A percentile compares a stretch with the other conserved stretches of the same genome.
Conservation (phyloP, 2,888 invertebrate genomes). For the Cephus nigrinus region DNA sequence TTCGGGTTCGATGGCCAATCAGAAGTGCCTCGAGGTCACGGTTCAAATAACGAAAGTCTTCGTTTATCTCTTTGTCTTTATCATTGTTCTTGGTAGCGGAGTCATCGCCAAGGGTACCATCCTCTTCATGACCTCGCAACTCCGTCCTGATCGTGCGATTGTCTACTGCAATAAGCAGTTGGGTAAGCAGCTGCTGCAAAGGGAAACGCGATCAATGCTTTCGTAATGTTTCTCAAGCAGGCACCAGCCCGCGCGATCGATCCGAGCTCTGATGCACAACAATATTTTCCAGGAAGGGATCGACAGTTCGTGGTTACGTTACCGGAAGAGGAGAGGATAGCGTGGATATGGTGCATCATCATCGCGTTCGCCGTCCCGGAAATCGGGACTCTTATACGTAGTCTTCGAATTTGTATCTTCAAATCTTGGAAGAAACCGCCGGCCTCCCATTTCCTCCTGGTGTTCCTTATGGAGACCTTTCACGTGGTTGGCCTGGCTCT, state of each 20-base stretch:
- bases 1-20: constrained; percentile 89
- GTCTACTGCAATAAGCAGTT: constrained; percentile 87
- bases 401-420: constrained; percentile 89
- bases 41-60: constrained; percentile 86
- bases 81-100: constrained; percentile 85
- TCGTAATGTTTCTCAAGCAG: not conserved
- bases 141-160: constrained; percentile 80
- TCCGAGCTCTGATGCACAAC: not conserved
- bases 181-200: constrained; percentile 69
- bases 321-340: constrained; percentile 87
- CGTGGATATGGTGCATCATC: constrained; percentile 93
- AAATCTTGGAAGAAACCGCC: constrained; percentile 85
- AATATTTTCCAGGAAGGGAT: constrained; percentile 78
- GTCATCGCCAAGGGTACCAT: constrained; percentile 90
- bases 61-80: constrained; percentile 87
- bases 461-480: constrained; percentile 87
- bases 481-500: constrained; percentile 89
- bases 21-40: constrained; percentile 86
- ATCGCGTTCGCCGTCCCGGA: constrained; percentile 91
- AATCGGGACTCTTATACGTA: constrained; percentile 85
- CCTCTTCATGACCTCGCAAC: constrained; percentile 92
- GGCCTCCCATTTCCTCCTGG: constrained; percentile 74
- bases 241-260: not conserved
- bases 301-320: constrained; percentile 85
- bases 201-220: not conserved